Evolutionary conservation across 2,888 invertebrate genomes (phyloP).

Genomic region (Erebia palarica): DNA sequence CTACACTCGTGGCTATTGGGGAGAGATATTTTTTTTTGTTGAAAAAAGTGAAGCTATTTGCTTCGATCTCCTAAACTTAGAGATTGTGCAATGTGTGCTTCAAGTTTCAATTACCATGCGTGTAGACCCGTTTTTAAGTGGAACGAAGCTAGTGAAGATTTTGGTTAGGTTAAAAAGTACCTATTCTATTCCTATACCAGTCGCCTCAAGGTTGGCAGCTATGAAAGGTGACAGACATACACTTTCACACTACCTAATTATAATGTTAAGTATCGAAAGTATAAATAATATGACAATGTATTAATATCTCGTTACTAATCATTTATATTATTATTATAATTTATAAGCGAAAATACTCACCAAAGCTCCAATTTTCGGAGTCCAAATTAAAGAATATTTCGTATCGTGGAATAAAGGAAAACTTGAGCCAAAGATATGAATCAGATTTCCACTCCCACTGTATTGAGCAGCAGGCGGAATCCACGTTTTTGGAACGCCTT

Average conservation of each 20-base stretch:
- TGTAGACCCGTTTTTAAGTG: not conserved
- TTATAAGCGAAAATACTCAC: not conserved
- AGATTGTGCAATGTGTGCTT: not conserved
- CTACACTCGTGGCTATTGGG: not conserved
- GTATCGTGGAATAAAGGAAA: constrained; percentile 61
- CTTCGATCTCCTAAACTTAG: not conserved
- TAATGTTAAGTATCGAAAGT: no score
- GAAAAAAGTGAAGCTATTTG: not conserved
- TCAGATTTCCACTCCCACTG: constrained; percentile 64
- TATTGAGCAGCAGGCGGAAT: constrained; percentile 69
- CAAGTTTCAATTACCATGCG: no score
- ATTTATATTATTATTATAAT: not conserved
- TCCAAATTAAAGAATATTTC: constrained; percentile 58
- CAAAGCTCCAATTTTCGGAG: constrained; percentile 52
- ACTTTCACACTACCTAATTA: no score
- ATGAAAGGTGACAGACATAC: no score
- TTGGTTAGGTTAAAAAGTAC: not conserved
- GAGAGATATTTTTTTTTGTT: not conserved
- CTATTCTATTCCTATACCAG: no score
- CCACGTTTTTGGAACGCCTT: constrained; percentile 54
- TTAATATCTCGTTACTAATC: not conserved
- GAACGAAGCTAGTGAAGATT: not conserved
- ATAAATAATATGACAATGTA: no score
- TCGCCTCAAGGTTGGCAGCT: no score
- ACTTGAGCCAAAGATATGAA: constrained; percentile 62